Percentiles rank a stretch among this genome's conserved stretches.
Evolutionary conservation across 2,113 vertebrate species (phyloP).

Genomic region (Ammodytes dubius): DNA sequence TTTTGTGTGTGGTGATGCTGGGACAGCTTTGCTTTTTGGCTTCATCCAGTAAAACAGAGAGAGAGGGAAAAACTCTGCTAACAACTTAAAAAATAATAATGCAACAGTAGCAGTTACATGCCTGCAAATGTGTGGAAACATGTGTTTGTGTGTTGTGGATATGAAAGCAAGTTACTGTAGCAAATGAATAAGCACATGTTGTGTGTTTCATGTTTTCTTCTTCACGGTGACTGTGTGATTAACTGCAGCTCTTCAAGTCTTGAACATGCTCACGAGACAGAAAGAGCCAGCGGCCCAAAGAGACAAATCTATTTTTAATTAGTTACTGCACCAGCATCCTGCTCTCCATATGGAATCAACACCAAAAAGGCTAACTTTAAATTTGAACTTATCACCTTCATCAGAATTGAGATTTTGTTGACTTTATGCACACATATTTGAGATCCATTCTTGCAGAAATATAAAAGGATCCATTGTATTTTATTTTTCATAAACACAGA

Average conservation of each 20-base stretch:
- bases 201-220: slow-evolving; percentile 41
- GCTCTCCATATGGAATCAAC: slow-evolving; percentile 31
- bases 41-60: slow-evolving; percentile 4
- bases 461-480: background rate
- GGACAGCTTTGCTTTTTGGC: slow-evolving; percentile 8
- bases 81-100: slow-evolving; percentile 15
- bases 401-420: background rate
- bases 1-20: background rate
- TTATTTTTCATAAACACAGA: background rate
- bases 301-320: slow-evolving; percentile 61
- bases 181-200: slow-evolving; percentile 40
- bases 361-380: background rate
- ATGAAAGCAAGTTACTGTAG: slow-evolving; percentile 21
- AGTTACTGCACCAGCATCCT: slow-evolving; percentile 13
- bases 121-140: background rate
- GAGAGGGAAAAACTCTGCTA: background rate
- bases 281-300: slow-evolving; percentile 45
- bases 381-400: background rate
- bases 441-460: background rate
- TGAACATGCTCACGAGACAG: slow-evolving; percentile 51
- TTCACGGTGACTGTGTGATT: slow-evolving; percentile 46
- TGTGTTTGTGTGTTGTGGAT: slow-evolving; percentile 21
- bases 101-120: background rate
- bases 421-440: background rate
- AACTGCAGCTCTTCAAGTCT: slow-evolving; percentile 45